These are phyloP conservation scores for Coenonympha arcania DNA, from an alignment of 2,888 invertebrate genomes.

Conservation along the genomic window DNA sequence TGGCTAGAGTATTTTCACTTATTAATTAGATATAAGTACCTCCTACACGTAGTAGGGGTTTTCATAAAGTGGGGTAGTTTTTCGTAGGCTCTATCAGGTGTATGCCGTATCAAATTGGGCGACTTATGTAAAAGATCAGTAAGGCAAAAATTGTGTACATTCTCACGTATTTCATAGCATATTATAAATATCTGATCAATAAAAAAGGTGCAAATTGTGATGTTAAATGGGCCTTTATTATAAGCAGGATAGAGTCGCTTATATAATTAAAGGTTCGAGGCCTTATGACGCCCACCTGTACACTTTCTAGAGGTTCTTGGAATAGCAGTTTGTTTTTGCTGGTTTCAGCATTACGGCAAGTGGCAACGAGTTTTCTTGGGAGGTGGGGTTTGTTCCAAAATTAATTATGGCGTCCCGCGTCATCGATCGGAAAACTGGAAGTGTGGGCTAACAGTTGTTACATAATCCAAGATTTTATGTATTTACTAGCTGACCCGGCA, in stretches of 20 bases:
- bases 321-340: constrained; percentile 20
- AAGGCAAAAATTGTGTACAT: constrained; percentile 14
- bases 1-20: too few species aligned
- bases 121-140: constrained; percentile 3
- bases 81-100: too few species aligned
- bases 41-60: too few species aligned
- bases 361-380: constrained; percentile 19
- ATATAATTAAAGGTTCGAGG: not conserved
- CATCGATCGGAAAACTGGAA: constrained; percentile 19
- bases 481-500: too few species aligned
- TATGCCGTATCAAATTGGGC: too few species aligned
- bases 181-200: constrained; percentile 8
- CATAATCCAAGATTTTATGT: not conserved
- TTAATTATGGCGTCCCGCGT: constrained; percentile 22
- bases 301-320: constrained; percentile 22
- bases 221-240: constrained; percentile 6
- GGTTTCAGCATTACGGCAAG: constrained; percentile 5
- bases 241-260: constrained; percentile 6
- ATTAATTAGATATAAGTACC: too few species aligned
- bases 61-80: too few species aligned
- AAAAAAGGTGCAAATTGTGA: not conserved
- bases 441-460: constrained; percentile 4
- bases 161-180: constrained; percentile 18
- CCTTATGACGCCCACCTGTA: constrained; percentile 20
- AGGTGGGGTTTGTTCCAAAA: constrained; percentile 23